Conservation (phyloP, 2,113 vertebrate species). For the Sorex fumeus region DNA sequence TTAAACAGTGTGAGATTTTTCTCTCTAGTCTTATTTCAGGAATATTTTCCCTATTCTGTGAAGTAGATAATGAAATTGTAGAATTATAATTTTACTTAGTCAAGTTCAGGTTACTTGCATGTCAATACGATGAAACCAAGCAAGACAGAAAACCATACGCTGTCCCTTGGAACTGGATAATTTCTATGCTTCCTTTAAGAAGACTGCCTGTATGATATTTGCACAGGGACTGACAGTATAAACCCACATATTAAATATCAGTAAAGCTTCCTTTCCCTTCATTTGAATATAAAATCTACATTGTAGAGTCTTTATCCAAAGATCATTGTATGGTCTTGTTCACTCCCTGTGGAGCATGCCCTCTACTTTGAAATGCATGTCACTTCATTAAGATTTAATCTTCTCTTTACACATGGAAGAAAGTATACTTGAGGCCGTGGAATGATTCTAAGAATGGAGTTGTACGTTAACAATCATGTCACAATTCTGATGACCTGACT, state of each 20-base stretch:
- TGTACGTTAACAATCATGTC: not conserved
- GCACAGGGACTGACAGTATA: not conserved
- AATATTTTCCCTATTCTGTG: constrained; percentile 26
- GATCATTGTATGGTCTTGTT: not conserved
- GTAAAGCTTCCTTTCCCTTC: constrained; percentile 29
- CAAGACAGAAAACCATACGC: not conserved
- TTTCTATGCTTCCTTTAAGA: not conserved
- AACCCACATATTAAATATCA: constrained; percentile 16
- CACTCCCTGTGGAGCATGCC: not conserved
- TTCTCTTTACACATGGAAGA: not conserved
- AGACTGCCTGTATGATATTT: not conserved
- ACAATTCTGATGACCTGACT: no score
- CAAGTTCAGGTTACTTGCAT: not conserved
- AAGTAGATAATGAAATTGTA: constrained; percentile 24
- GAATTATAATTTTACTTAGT: not conserved
- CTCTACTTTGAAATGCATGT: not conserved
- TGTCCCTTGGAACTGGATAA: not conserved
- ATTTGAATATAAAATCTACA: constrained; percentile 48
- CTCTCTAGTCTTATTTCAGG: constrained; percentile 38
- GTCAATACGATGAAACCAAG: not conserved
- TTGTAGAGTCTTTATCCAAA: not conserved
- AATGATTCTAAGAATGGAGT: constrained; percentile 10
- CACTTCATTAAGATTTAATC: constrained; percentile 9
- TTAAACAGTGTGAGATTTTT: not conserved
- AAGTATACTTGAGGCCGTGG: not conserved